Evolutionary conservation across 2,113 vertebrate genomes (phyloP).

Genomic region (Hemibagrus wyckioides): DNA sequence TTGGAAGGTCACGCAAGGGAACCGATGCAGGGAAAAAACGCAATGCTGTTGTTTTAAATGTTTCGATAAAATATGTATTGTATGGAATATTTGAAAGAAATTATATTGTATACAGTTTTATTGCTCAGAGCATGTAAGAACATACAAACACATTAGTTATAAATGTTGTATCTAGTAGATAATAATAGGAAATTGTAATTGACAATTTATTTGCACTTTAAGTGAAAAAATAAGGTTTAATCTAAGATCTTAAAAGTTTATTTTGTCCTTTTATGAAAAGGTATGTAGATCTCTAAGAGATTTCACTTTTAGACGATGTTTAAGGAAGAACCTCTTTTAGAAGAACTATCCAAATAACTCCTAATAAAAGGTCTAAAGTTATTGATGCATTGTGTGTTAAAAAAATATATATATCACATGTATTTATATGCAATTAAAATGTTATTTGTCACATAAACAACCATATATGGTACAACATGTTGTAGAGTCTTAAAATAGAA

Average conservation of each 20-base stretch:
- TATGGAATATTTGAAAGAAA: background rate
- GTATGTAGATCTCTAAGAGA: background rate
- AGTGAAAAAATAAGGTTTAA: background rate
- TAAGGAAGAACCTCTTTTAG: background rate
- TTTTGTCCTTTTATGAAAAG: background rate
- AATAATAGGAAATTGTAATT: background rate
- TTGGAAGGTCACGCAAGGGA: background rate
- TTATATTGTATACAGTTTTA: too few species aligned
- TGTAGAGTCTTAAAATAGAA: too few species aligned
- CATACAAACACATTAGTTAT: background rate
- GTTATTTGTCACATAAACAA: too few species aligned
- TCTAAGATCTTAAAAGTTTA: background rate
- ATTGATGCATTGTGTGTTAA: background rate
- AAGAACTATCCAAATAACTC: background rate
- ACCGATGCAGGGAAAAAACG: background rate
- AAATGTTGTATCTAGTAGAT: background rate
- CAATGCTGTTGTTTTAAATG: background rate
- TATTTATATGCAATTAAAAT: too few species aligned
- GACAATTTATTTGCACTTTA: background rate
- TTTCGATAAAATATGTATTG: background rate
- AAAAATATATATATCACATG: background rate
- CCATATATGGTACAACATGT: too few species aligned
- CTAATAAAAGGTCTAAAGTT: background rate
- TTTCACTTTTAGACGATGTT: background rate
- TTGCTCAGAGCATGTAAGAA: background rate